Base-by-base conservation (phyloP, 2,113 vertebrate species). In the Heteronetta atricapilla region DNA sequence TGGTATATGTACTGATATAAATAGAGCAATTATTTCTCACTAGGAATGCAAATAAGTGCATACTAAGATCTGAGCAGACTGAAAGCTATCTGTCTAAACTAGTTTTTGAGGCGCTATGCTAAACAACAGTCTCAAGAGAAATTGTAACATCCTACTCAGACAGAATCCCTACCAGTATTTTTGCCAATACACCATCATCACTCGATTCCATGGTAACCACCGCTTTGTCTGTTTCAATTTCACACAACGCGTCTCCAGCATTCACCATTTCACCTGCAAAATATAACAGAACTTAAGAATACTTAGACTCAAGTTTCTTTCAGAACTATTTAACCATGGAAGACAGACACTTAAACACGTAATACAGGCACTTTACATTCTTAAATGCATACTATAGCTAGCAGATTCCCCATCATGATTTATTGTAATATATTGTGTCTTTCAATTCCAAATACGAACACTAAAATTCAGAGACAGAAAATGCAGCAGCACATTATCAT, bases 211-310 rank as follows among this genome's bases (percentile, higher is more conserved):
- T 96, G 92, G 98, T 98, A 90, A 99, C 96, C 95, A 99, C 98
- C 1, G 99, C 99, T 96, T 99, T 99, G 98, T 99, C 99, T 0
- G 99, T 99, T 98, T 99, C 99, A 38, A 99, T 99, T 95, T 99
- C 99, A 97, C 99, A 99, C 58, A 99, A 95, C 3, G 98, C 98
- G 90, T 99, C 99, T 31, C 99, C 99, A 70, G 94, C 97, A 82
- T 96, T 98, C 90, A 99, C 99, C 4, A 93, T 77, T 74, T 99
- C 99, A 96, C 99, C 99, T 99, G 97, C 26, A 97, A 98, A 95
- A 96, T 33, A 96, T 69, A 88, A 93, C 48, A 76, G 26, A 82
- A 86, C 14, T 88, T 88, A 21, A 86, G 33, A 46, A 86, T 11
- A 36, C 21, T 60, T 64, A 68, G 2, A 22, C 33, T 77, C 44